A percentile compares a stretch with the other conserved stretches of the same genome.
Evolutionary conservation across 1,140 invertebrate genomes (phyloP).

Genomic region (Coboldia fuscipes): DNA sequence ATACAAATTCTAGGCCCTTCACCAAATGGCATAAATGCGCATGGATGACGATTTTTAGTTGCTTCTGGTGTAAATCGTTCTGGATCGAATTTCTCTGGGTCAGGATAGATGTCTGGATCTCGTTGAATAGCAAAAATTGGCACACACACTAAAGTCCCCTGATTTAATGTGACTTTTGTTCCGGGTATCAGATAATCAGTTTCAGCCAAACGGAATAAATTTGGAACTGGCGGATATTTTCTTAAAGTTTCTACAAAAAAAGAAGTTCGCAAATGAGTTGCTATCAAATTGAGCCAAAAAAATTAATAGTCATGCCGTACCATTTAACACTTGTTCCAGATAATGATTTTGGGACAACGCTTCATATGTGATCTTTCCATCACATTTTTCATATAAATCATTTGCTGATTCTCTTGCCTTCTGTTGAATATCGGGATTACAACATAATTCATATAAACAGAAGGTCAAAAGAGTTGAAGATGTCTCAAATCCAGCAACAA

Average conservation of each 20-base stretch:
- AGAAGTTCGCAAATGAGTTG: not conserved
- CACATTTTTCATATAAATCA: constrained; percentile 17
- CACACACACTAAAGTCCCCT: constrained; percentile 20
- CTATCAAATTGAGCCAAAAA: not conserved
- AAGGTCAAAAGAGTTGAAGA: constrained; percentile 31
- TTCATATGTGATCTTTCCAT: constrained; percentile 30
- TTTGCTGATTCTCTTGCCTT: constrained; percentile 31
- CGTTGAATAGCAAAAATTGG: constrained; percentile 30
- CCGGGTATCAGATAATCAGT: constrained; percentile 21
- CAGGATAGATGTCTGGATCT: constrained; percentile 29
- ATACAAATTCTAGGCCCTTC: constrained; percentile 32
- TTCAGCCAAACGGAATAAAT: constrained; percentile 9
- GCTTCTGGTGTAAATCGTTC: constrained; percentile 5
- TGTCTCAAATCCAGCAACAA: constrained; percentile 43
- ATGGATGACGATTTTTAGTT: not conserved
- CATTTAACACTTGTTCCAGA: constrained; percentile 28
- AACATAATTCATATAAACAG: constrained; percentile 30
- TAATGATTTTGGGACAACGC: constrained; percentile 26
- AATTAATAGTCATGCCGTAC: constrained; percentile 10
- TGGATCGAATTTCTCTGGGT: constrained; percentile 9
- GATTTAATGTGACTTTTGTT: constrained; percentile 20
- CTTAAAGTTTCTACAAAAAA: constrained; percentile 14
- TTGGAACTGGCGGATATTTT: constrained; percentile 10
- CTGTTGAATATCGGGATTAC: constrained; percentile 33
- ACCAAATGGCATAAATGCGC: constrained; percentile 31